A percentile compares a stretch with the other conserved stretches of the same genome.
Conservation (phyloP, 2,113 vertebrate species). For the Acanthisitta chloris region DNA sequence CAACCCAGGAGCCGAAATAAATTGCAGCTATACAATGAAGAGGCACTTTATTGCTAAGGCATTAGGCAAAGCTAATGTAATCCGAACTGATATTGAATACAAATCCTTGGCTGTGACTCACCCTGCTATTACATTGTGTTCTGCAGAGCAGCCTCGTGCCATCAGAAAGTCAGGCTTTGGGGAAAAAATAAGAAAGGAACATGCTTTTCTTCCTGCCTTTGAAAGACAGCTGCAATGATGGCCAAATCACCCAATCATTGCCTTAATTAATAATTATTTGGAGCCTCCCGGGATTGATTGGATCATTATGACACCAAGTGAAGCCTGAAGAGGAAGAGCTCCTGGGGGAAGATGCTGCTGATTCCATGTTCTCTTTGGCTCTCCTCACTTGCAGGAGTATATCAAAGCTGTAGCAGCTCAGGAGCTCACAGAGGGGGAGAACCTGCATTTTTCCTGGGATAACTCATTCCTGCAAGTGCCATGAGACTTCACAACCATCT, state of each 20-base stretch:
- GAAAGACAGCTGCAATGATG: conserved; percentile 16
- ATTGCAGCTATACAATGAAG: conserved; percentile 56
- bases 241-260: conserved; percentile 51
- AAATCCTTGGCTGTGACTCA: conserved; percentile 56
- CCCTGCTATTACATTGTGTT: neutral
- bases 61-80: conserved; percentile 59
- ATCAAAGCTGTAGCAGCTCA: neutral
- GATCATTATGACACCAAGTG: conserved; percentile 8
- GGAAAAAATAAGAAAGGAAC: neutral
- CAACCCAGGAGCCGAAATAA: conserved; percentile 30
- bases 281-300: conserved; percentile 24
- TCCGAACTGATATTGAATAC: conserved; percentile 40
- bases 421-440: neutral
- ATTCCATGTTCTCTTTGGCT: neutral
- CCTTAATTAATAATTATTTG: conserved; percentile 55
- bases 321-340: conserved; percentile 26
- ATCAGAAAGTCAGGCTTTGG: neutral
- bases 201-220: neutral
- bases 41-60: conserved; percentile 63
- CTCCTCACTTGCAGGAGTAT: neutral
- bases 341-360: neutral
- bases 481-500: rapidly evolving
- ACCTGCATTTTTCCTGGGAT: neutral
- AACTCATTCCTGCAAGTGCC: neutral
- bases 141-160: neutral